A percentile compares a stretch with the other conserved stretches of the same genome.
Conservation (phyloP, 35 echinoderm and acorn worm species). For the Apostichopus parvimensis region DNA sequence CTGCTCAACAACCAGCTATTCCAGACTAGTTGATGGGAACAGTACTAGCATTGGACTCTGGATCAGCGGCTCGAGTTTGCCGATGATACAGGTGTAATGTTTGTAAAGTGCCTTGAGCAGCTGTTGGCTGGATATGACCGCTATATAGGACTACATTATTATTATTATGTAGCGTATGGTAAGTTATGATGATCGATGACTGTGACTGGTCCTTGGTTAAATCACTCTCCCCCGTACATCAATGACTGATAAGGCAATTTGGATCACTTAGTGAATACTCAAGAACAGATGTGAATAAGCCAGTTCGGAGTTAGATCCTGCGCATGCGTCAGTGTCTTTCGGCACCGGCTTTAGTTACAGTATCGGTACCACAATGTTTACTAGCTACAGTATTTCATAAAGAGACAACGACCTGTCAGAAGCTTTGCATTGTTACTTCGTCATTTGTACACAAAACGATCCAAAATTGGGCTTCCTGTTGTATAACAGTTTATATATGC, state of each 20-base stretch:
- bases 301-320: slow-evolving; percentile 2
- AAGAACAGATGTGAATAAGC: slow-evolving; percentile 10
- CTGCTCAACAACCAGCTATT: too few relatives aligned
- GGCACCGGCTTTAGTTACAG: too few relatives aligned
- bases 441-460: too few relatives aligned
- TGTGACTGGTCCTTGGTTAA: neutral
- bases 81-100: neutral
- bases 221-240: neutral
- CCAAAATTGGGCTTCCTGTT: slow-evolving; percentile 1
- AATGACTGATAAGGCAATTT: slow-evolving; percentile 22
- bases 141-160: slow-evolving; percentile 11
- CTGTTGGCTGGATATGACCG: slow-evolving; percentile 6
- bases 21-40: neutral
- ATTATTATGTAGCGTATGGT: neutral
- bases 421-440: too few relatives aligned
- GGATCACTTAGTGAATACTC: slow-evolving; percentile 14
- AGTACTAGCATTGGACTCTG: neutral
- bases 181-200: neutral
- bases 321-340: neutral
- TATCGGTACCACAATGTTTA: too few relatives aligned
- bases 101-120: slow-evolving; percentile 12
- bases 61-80: neutral
- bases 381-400: too few relatives aligned
- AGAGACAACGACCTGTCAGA: too few relatives aligned
- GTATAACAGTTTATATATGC: neutral